Base-by-base conservation (phyloP, 2,113 vertebrate genomes). In the Peromyscus maniculatus region DNA sequence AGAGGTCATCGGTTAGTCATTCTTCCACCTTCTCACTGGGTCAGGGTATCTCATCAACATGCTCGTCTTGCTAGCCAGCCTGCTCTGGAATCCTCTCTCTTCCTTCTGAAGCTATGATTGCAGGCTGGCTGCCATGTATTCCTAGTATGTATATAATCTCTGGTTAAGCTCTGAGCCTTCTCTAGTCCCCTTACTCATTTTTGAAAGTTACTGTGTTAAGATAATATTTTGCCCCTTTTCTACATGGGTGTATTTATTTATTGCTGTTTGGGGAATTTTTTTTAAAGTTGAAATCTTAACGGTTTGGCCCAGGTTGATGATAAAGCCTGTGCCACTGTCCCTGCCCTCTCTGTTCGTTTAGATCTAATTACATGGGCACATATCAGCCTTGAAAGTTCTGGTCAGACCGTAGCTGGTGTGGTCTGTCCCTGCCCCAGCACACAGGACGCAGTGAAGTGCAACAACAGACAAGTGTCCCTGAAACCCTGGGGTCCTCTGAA, bases 401-500 rank as follows among this genome's bases (percentile, higher is more conserved):
- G 17, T 79, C 4, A 15, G 36, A 15, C 22, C 8, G 8, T 39
- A 67, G 19, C 24, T 3, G 89, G 5, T 13, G 1, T n/a, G 3
- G 31, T 69, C 19, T 55, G 62, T 28, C 6, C 57, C 46, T 57
- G 21, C 28, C 55, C n/a, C 46, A 22, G 0, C 46, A 31, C 43
- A 11, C 36, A 49, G 26, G 17, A 36, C 24, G 26, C 3, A 36
- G 28, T 17, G 8, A 0, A 8, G 12, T 28, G 16, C 9, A 64
- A 12, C 12, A 64, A 7, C 78, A 67, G 89, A 3, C 12, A 16
- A 62, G 46, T 55, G 62, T 69, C 66, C 4, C 36, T 31, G 64
- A 31, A 5, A 59, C 5, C 13, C 24, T 3, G 28, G 1, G 17
- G 7, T 10, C 1, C 13, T 22, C 0, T 0, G 1, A 16, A 24